Base-by-base conservation (phyloP, 2,113 vertebrate genomes). In the Gnathochromis pfefferi region DNA sequence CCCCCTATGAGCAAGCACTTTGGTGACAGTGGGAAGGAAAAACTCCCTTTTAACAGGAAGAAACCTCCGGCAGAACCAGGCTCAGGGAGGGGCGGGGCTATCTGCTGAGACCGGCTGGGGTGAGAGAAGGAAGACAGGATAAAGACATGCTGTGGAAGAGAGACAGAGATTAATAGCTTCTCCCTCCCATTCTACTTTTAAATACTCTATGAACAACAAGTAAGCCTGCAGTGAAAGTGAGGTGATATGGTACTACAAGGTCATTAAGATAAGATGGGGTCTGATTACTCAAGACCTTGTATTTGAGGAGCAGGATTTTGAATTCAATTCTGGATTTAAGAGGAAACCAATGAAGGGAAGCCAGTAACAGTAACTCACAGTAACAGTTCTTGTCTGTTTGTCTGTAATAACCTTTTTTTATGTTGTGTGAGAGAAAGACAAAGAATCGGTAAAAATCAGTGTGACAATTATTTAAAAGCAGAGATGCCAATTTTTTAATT, bases 81-180 rank as follows among this genome's bases (percentile, higher is more conserved):
- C 14, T 60, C 5, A 4, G 1, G 14, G 57, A 17, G 26, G 26
- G 26, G 5, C 0, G 1, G 47, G 47, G 26, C 13, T 1, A 58
- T 58, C 26, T 58, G 55, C 55, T 58, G 55, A 2, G 1, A 58
- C 26, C 3, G 7, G 26, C 16, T 58, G 14, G 7, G 14, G 7
- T 9, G 55, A 16, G 14, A 58, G 26, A 31, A 17, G 55, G 7
- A 58, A 58, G 2, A 31, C 55, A 57, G 54, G 23, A 3, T 16
- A 17, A 58, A 31, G 7, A 58, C 2, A 31, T 58, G 26, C 55
- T 2, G 55, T 58, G 55, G 55, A 58, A 58, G 55, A 31, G 55
- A 58, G 55, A 58, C 14, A 58, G 57, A 31, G 57, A 0, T 58
- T 58, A 58, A 58, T 58, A 58, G 26, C 14, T 31, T 58, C 57